Percentiles rank a stretch among this genome's conserved stretches.
These are phyloP conservation scores for Picathartes gymnocephalus DNA, from an alignment of 2,113 vertebrate species.

Conservation along the genomic window DNA sequence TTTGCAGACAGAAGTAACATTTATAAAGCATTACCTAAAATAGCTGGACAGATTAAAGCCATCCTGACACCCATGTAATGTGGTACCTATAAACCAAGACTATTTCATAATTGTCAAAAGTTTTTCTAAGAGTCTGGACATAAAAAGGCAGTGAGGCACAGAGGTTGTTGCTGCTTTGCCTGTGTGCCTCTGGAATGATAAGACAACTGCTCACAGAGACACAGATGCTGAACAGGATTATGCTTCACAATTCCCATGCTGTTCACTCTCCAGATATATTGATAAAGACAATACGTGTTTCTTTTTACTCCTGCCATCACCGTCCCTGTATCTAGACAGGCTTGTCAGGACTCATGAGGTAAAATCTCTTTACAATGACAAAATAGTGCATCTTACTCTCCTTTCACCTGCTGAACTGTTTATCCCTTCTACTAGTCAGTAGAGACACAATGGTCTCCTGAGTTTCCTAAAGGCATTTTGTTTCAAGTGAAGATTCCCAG, in stretches of 20 bases:
- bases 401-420: background rate
- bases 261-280: background rate
- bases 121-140: background rate
- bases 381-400: background rate
- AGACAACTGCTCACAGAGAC: background rate
- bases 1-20: background rate
- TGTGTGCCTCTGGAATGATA: background rate
- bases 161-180: background rate
- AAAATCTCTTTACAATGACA: background rate
- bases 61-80: background rate
- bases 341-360: background rate
- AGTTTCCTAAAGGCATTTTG: background rate
- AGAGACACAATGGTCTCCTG: background rate
- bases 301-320: background rate
- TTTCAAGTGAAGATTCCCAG: background rate
- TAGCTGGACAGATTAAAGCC: background rate
- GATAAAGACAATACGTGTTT: background rate
- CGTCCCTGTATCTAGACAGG: background rate
- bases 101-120: background rate
- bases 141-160: background rate
- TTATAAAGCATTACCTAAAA: background rate
- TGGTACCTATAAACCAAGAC: background rate
- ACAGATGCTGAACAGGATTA: background rate
- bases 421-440: background rate
- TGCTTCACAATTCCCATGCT: background rate